Evolutionary conservation across 2,797 vertebrate genomes (phyloP).

Genomic region (Enteromius argenteus): DNA sequence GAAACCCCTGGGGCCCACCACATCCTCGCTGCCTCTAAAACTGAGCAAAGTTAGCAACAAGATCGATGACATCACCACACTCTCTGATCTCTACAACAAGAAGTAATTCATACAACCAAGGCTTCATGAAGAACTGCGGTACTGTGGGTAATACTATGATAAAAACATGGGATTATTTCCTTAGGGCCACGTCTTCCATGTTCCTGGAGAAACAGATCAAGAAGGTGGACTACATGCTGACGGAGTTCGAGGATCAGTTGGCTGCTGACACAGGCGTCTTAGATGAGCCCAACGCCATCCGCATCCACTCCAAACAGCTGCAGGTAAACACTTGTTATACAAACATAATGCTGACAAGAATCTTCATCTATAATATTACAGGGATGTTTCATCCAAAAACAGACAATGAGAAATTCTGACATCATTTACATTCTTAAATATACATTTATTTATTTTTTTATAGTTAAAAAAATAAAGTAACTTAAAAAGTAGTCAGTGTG

Average conservation of each 20-base stretch:
- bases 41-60: constrained; percentile 84
- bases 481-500: not conserved
- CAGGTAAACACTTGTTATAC: constrained; percentile 73
- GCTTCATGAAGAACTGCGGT: not conserved
- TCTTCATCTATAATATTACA: not conserved
- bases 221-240: constrained; percentile 79
- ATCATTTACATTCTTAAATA: not conserved
- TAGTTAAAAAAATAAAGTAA: not conserved
- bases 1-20: constrained; percentile 75
- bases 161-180: not conserved
- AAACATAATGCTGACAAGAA: not conserved
- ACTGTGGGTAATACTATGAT: not conserved
- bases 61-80: constrained; percentile 78
- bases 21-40: constrained; percentile 81
- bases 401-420: not conserved
- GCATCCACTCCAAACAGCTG: constrained; percentile 77
- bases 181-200: constrained; percentile 85
- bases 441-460: too few relatives aligned
- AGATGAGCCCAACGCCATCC: constrained; percentile 76
- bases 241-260: constrained; percentile 84
- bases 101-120: constrained; percentile 77
- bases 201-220: constrained; percentile 87
- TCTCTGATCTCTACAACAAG: constrained; percentile 84
- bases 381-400: not conserved
- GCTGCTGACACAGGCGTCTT: constrained; percentile 79